Evolutionary conservation across 2,113 vertebrate genomes (phyloP).

Genomic region (Antidorcas marsupialis): DNA sequence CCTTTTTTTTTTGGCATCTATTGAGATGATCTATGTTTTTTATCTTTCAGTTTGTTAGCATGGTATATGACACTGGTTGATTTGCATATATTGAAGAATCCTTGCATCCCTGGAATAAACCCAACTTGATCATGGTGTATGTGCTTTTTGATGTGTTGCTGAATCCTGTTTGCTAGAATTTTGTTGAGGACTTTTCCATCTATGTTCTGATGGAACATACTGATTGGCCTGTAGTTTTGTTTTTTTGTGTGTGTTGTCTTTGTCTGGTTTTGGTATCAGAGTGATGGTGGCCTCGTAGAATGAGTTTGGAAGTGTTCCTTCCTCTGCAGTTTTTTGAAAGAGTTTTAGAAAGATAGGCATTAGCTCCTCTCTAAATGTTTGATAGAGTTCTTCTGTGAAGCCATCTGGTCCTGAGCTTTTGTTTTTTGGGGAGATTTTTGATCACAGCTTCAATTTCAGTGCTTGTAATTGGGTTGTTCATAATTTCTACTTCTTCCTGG

Average conservation of each 20-base stretch:
- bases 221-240: too few relatives aligned
- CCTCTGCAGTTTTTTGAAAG: background rate
- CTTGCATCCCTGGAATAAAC: background rate
- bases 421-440: background rate
- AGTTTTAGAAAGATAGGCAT: background rate
- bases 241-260: background rate
- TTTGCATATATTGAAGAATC: background rate
- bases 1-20: background rate
- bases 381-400: background rate
- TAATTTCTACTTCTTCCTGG: background rate
- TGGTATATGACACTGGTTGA: background rate
- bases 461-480: background rate
- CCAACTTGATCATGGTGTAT: background rate
- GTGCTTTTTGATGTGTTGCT: background rate
- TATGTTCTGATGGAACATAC: too few relatives aligned
- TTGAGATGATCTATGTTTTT: background rate
- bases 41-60: background rate
- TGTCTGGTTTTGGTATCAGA: background rate
- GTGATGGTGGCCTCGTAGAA: background rate
- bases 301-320: background rate
- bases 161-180: background rate
- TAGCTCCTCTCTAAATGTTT: background rate
- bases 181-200: background rate
- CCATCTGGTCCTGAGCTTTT: background rate
- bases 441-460: background rate